Evolutionary conservation across 2,888 invertebrate species (phyloP), one percentile per base, ranked within the genome.

Genomic region (Andricus quercusramuli): DNA sequence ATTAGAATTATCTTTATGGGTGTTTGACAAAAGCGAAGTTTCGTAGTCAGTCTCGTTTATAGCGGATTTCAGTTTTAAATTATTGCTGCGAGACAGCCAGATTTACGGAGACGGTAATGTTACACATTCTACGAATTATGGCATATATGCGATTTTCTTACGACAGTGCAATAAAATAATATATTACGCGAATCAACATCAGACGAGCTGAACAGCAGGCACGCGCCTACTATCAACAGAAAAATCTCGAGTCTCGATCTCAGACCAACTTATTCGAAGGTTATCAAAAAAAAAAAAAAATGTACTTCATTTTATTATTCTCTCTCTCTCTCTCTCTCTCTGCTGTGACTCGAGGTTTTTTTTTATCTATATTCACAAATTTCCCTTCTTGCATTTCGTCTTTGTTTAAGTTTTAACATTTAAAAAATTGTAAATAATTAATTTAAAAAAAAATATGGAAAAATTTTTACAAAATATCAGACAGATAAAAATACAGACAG

Each of bases 171-270:
- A 62, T 62, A 62, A 62, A 62, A 62, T 62, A 62, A 62, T 62
- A 62, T 62, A 25, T 62, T 62, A 62, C 62, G 62, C 22, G 62
- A 62, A 62, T 62, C 62, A 62, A 62, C 62, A 62, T n/a, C 3
- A 25, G 62, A 22, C 22, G 59, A 62, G 62, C 17, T 6, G 20
- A 25, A 22, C 25, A 25, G 62, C 62, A 62, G 62, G 62, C 62
- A 62, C 62, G 62, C 62, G 62, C 62, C 22, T 25, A 56, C 11
- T 56, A 56, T n/a, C n/a, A 56, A 56, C n/a, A 56, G 20, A 56
- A 56, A 56, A 56, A 56, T 56, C 51, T 56, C 41, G 8, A 3
- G 29, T 9, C 37, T 37, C 8, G 1, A 9, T 11, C 41, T 37
- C 37, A 37, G 37, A 37, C 37, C 37, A 37, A 37, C 37, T 37